Base-by-base conservation (phyloP, 2,113 vertebrate species). In the Cebidichthys violaceus region DNA sequence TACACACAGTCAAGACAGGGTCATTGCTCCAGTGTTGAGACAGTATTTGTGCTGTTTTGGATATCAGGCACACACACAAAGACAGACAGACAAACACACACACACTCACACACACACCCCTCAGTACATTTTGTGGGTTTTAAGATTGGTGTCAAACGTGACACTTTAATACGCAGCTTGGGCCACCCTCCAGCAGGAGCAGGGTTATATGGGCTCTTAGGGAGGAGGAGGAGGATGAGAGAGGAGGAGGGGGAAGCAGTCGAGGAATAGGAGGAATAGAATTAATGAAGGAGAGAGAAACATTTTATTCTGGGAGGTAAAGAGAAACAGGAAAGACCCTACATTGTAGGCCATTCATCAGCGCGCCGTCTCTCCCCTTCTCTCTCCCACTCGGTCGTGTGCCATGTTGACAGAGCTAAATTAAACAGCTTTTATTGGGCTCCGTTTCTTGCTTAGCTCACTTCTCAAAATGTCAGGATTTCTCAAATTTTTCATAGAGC, bases 361-460 rank as follows among this genome's bases (percentile, higher is more conserved):
- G 75, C 24, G 3, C 10, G 64, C 75, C 20, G 4, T 79, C 57
- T 69, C 75, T 55, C 62, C 29, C 20, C 35, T 64, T 55, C 61
- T 47, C 79, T 75, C 70, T 77, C 74, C 68, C 68, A 24, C 81
- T 87, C 65, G 81, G 86, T 89, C 81, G 7, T 80, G 83, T 73
- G 88, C 88, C 86, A 84, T 93, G 93, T 95, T 94, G 92, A 94
- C 91, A 92, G 79, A 89, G 89, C 90, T 93, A 90, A 93, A 92
- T 94, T 92, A 92, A 94, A 94, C 91, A 82, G 90, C 86, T 91
- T 94, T 93, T 94, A 94, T 94, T 92, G 90, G 92, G 86, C 89
- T 88, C 82, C 24, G 68, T 73, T 87, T 86, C 79, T 87, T 79
- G 71, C 91, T 87, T 78, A 78, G 76, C 89, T 91, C 88, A 87